Evolutionary conservation across 2,113 vertebrate genomes (phyloP).

Genomic region (Machaerirhynchus nigripectus): DNA sequence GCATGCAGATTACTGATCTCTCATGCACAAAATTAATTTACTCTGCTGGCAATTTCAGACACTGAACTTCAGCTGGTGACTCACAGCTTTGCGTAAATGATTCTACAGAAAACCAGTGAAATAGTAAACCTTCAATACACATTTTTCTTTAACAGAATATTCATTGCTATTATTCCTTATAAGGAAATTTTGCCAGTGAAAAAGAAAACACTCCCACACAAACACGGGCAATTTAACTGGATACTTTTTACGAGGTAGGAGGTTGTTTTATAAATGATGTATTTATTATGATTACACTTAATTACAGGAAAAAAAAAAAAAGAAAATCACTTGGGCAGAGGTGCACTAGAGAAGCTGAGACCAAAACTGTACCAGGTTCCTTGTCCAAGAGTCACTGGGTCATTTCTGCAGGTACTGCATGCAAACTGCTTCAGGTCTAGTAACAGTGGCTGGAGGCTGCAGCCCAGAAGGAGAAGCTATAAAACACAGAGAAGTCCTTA

Average conservation of each 20-base stretch:
- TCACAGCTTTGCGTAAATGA: slow-evolving; percentile 55
- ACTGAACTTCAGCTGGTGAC: slow-evolving; percentile 29
- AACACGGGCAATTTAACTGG: neutral
- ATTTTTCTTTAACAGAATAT: slow-evolving; percentile 22
- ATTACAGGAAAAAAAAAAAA: neutral
- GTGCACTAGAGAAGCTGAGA: neutral
- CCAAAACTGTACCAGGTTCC: neutral
- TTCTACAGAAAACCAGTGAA: slow-evolving; percentile 43
- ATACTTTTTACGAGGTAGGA: neutral
- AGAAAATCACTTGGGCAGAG: neutral
- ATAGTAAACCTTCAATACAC: slow-evolving; percentile 29
- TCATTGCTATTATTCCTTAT: slow-evolving; percentile 37
- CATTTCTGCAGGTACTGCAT: neutral
- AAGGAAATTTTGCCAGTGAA: slow-evolving; percentile 18
- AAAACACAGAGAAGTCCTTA: neutral
- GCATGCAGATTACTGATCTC: slow-evolving; percentile 28
- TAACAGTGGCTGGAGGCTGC: neutral
- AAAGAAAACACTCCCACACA: slow-evolving; percentile 20
- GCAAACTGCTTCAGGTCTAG: neutral
- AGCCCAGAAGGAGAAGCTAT: neutral
- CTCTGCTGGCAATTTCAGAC: slow-evolving; percentile 17
- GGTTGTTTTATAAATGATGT: slow-evolving; percentile 23
- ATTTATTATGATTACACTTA: neutral
- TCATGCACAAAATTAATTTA: slow-evolving; percentile 61
- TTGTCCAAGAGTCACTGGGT: neutral